Evolutionary conservation across 2,888 invertebrate species (phyloP), one percentile per base, ranked within the genome.

Genomic region (Noctua janthina): DNA sequence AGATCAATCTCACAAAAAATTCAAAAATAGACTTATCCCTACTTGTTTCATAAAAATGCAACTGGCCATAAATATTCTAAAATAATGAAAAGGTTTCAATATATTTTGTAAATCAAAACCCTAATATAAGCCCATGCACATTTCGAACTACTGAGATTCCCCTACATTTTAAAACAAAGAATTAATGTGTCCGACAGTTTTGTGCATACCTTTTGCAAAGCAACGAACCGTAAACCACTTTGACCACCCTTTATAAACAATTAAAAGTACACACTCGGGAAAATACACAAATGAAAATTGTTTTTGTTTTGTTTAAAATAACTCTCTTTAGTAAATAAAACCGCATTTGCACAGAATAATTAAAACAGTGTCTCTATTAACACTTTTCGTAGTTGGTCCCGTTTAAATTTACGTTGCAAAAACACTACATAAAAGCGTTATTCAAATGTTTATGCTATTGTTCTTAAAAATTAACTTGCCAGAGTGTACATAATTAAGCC

Each of bases 141-240:
- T 67, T 81, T 23, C 43, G 0, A 20, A 67, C 29, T 23, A 49
- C 2, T 15, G 5, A 23, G 0, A 39, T 39, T 23, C 76, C 35
- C 35, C 46, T 8, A 49, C 7, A 64, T 64, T 74, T 73, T n/a
- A 62, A 64, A 69, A 78, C 66, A 70, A 67, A 78, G 35, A 64
- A 73, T 72, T 64, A 73, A 56, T 23, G 46, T 72, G 46, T 78
- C 78, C 71, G 29, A 35, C 66, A 74, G 23, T 68, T 79, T 59
- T 68, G 67, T 74, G 59, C 51, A 20, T 64, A 51, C 64, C 68
- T 68, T 81, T 83, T 81, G 68, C 56, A 77, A 87, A 59, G 77
- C 84, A 59, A 56, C 74, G 71, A 67, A 74, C 75, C 81, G 78
- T 76, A 29, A 83, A 79, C 8, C 79, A 70, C 79, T 88, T 82